Evolutionary conservation across 2,888 invertebrate genomes (phyloP).

Genomic region (Aleiodes alternator): DNA sequence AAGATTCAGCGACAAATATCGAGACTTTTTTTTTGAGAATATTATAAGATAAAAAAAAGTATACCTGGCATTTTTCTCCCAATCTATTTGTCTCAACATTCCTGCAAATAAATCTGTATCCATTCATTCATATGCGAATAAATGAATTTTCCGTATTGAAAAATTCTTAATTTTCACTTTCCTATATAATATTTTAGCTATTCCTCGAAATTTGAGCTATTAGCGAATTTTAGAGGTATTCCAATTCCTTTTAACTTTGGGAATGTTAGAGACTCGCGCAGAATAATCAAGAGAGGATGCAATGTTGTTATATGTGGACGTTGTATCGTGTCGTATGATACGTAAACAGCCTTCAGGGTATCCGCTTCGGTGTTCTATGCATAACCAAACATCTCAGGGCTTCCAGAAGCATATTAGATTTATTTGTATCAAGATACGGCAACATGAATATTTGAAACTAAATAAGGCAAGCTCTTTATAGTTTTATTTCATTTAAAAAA

Average conservation of each 20-base stretch:
- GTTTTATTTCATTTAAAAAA: background rate
- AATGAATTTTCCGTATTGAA: too few species aligned
- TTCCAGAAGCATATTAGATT: slow-evolving; percentile 20
- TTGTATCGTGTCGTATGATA: slow-evolving; percentile 30
- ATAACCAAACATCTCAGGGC: slow-evolving; percentile 30
- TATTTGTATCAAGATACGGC: background rate
- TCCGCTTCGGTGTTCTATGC: slow-evolving; percentile 20
- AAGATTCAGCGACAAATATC: too few species aligned
- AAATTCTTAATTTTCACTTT: too few species aligned
- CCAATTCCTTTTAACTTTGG: background rate
- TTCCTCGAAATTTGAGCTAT: background rate
- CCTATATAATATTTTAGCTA: too few species aligned
- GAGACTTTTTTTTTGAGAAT: too few species aligned
- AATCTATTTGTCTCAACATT: too few species aligned
- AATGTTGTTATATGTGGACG: slow-evolving; percentile 28
- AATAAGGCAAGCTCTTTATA: background rate
- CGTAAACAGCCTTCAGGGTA: slow-evolving; percentile 28
- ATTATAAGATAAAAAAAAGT: too few species aligned
- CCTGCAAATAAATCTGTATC: too few species aligned
- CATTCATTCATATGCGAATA: too few species aligned
- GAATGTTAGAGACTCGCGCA: background rate
- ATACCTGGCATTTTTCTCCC: too few species aligned
- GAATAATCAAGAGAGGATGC: slow-evolving; percentile 21
- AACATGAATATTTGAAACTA: slow-evolving; percentile 21
- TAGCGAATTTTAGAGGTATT: background rate